Base-by-base conservation (phyloP, 2,113 vertebrate species). In the Polypterus bichir region DNA sequence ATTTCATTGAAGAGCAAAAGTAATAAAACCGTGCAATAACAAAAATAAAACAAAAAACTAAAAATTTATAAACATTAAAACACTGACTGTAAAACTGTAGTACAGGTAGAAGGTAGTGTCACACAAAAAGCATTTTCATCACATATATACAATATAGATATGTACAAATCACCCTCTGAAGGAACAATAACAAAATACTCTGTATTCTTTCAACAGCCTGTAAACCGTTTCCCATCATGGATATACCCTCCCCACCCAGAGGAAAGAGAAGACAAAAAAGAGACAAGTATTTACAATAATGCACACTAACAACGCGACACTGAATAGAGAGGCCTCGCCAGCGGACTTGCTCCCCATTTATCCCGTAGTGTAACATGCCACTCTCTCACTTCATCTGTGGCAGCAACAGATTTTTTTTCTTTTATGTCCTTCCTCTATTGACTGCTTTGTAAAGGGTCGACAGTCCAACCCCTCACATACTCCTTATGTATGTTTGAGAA, bases 61-160 rank as follows among this genome's bases (percentile, higher is more conserved):
- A 77, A 2, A 48, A 83, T 81, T 86, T 88, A 88, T 87, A 90
- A 91, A 92, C 91, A 93, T 86, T 90, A 87, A 90, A 91, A 91
- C 91, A 90, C 89, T 91, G 88, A 90, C 90, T 90, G 88, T 90
- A 85, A 83, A 91, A 91, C 86, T 86, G 88, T 88, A 88, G 87
- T 85, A 92, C 89, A 89, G 83, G 81, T 81, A 86, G 84, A 85
- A 90, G 79, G 86, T 86, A 87, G 87, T 89, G 88, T 82, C 86
- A 87, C 89, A 92, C 89, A 88, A 79, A 88, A 90, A 89, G 84
- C 84, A 81, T 86, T 86, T 88, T 89, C 86, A 78, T 89, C 82
- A 92, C 89, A 89, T 92, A 91, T 92, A 87, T 92, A 93, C 91
- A 92, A 89, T 90, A 92, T 86, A 92, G 88, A 88, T 93, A 93